A percentile compares a stretch with the other conserved stretches of the same genome.
Conservation (phyloP, 1,140 invertebrate genomes). For the Zaprionus camerounensis region DNA sequence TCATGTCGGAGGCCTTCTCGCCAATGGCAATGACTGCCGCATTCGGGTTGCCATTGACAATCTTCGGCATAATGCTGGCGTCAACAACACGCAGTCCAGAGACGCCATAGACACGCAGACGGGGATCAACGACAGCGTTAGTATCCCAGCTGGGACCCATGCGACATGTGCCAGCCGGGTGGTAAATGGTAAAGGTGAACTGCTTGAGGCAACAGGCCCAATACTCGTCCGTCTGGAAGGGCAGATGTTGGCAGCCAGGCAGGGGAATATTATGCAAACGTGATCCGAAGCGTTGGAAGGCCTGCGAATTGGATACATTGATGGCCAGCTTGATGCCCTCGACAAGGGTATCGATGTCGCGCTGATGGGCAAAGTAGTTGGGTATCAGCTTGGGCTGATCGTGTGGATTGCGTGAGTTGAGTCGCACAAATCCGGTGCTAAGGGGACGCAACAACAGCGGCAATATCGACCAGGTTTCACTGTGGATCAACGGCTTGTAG, state of each 20-base stretch:
- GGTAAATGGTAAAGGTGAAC: constrained; percentile 94
- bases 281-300: constrained; percentile 92
- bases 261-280: constrained; percentile 91
- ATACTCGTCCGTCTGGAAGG: constrained; percentile 92
- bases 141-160: constrained; percentile 92
- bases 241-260: constrained; percentile 90
- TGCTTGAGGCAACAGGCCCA: constrained; percentile 92
- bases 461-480: constrained; percentile 93
- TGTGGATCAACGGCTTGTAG: constrained; percentile 91
- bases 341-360: constrained; percentile 90
- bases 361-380: constrained; percentile 93
- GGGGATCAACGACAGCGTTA: constrained; percentile 92
- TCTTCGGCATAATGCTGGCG: constrained; percentile 92
- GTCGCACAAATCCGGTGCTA: constrained; percentile 92
- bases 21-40: constrained; percentile 89
- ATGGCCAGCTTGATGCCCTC: constrained; percentile 94
- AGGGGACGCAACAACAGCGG: constrained; percentile 92
- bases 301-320: constrained; percentile 90
- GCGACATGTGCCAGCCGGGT: constrained; percentile 93
- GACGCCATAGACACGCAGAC: constrained; percentile 90
- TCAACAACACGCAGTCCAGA: constrained; percentile 90
- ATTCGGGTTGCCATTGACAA: constrained; percentile 93
- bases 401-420: constrained; percentile 91
- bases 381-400: constrained; percentile 95
- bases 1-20: constrained; percentile 92